A percentile compares a stretch with the other conserved stretches of the same genome.
Evolutionary conservation across 2,888 invertebrate genomes (phyloP).

Genomic region (Macrophya alboannulata): DNA sequence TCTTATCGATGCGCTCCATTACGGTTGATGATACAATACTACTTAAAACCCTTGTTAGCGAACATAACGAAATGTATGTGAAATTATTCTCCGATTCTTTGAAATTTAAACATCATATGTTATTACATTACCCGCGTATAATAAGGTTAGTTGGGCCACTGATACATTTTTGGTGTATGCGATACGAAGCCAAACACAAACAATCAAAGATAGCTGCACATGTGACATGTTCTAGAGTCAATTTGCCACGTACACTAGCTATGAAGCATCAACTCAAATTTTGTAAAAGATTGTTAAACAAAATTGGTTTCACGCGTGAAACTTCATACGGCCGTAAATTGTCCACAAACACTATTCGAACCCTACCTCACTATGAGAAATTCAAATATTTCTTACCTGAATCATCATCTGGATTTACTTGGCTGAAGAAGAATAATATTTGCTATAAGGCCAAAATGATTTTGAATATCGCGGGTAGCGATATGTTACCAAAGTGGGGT

Average conservation of each 20-base stretch:
- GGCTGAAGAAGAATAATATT: constrained; percentile 27
- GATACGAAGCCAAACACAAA: constrained; percentile 62
- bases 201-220: constrained; percentile 59
- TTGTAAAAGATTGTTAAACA: constrained; percentile 36
- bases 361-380: constrained; percentile 6
- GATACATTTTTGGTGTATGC: constrained; percentile 56
- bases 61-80: constrained; percentile 59
- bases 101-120: constrained; percentile 63
- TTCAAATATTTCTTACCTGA: constrained; percentile 21
- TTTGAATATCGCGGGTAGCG: constrained; percentile 15
- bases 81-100: constrained; percentile 56
- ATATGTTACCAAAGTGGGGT: constrained; percentile 46
- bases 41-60: constrained; percentile 57
- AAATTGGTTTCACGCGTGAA: constrained; percentile 31
- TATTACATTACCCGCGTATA: constrained; percentile 61
- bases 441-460: constrained; percentile 26
- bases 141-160: constrained; percentile 60
- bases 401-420: background rate
- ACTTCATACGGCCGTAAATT: constrained; percentile 33
- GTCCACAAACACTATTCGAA: constrained; percentile 1
- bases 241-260: constrained; percentile 62
- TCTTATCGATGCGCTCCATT: constrained; percentile 57
- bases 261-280: constrained; percentile 58
- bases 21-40: constrained; percentile 55
- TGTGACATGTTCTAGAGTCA: constrained; percentile 55